Conservation (phyloP, 2,797 vertebrate genomes). For the Amblyopsis hoosieri region DNA sequence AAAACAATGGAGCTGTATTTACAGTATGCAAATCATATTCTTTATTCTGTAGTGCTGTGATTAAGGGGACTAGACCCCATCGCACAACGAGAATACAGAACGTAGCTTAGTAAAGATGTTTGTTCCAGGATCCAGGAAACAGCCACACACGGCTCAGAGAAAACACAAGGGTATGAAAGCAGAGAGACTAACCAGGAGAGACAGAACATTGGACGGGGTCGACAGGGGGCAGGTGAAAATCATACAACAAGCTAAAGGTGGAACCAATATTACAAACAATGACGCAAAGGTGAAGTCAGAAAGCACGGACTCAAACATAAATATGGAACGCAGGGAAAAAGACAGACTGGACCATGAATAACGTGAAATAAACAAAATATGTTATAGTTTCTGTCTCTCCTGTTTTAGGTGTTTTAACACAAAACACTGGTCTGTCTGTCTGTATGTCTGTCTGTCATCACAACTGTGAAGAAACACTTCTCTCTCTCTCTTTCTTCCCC, state of each 20-base stretch:
- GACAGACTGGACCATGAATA: not conserved
- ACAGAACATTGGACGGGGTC: not conserved
- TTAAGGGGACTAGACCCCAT: too few species aligned
- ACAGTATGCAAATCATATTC: too few species aligned
- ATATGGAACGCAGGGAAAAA: not conserved
- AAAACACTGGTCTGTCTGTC: slow-evolving; percentile 19
- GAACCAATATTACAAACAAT: not conserved
- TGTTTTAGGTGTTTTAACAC: slow-evolving; percentile 38
- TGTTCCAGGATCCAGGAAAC: too few species aligned
- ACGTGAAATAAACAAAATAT: slow-evolving; percentile 30
- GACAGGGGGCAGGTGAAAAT: too few species aligned
- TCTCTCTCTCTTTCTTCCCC: not conserved
- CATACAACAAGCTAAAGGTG: too few species aligned
- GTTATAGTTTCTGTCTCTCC: slow-evolving; percentile 24
- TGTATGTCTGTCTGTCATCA: slow-evolving; percentile 6
- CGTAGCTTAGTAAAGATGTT: too few species aligned
- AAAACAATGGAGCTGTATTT: too few species aligned
- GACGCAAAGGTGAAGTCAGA: too few species aligned
- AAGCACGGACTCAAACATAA: too few species aligned
- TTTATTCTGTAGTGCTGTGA: too few species aligned
- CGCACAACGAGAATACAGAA: too few species aligned
- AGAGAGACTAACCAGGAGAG: not conserved
- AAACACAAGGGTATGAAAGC: not conserved
- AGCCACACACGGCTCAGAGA: not conserved
- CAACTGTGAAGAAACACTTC: slow-evolving; percentile 1